These are phyloP conservation scores for Acanthurus leucopareius DNA, from an alignment of 2,797 vertebrate genomes.

Conservation along the genomic window DNA sequence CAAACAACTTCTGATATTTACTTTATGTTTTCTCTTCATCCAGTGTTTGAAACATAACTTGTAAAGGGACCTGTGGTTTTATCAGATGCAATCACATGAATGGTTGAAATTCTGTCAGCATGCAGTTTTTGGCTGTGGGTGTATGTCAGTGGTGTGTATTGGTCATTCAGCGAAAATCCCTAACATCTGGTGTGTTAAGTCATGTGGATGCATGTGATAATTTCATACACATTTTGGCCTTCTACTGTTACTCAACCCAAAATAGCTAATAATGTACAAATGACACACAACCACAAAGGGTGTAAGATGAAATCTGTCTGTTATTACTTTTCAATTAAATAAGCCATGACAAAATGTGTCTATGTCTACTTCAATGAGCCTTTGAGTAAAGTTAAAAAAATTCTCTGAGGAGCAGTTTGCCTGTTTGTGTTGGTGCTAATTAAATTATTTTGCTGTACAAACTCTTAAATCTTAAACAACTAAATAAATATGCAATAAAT, in stretches of 20 bases:
- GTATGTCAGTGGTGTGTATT: not conserved
- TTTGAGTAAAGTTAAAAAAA: not conserved
- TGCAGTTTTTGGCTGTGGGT: not conserved
- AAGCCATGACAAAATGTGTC: not conserved
- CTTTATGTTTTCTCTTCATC: not conserved
- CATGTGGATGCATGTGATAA: conserved; percentile 12
- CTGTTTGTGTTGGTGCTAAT: conserved; percentile 29
- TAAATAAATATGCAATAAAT: conserved; percentile 27
- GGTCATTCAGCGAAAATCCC: conserved; percentile 24
- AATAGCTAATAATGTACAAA: not conserved
- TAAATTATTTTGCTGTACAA: conserved; percentile 37
- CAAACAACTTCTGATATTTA: not conserved
- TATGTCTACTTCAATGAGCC: not conserved
- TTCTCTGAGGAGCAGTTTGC: not conserved
- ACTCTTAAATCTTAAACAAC: not conserved
- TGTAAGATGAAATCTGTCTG: not conserved
- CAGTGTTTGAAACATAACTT: not conserved
- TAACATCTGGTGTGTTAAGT: conserved; percentile 22
- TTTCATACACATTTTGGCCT: conserved; percentile 22
- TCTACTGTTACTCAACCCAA: not conserved
- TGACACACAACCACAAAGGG: not conserved
- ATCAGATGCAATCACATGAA: not conserved
- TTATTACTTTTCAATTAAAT: conserved; percentile 2
- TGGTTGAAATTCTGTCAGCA: not conserved
- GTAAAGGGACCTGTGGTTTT: not conserved